Base-by-base conservation (phyloP, 1,140 invertebrate species). In the Campoletis sonorensis region DNA sequence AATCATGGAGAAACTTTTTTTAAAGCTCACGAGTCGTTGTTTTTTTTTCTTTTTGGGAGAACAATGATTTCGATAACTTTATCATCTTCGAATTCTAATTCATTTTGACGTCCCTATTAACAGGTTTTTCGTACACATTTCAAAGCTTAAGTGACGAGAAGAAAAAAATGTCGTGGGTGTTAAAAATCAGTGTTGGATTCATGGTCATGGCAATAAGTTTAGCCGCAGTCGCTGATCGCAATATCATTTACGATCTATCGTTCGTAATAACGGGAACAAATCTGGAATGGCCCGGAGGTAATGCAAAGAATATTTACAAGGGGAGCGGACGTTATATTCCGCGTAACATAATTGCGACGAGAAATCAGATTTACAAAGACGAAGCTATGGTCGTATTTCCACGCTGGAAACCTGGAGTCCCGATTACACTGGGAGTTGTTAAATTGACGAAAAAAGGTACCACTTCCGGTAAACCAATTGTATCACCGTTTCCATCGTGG, bases 401-500 rank as follows among this genome's bases (percentile, higher is more conserved):
- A 0, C 89, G 94, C 10, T 94, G 91, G 84, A 93, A 92, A 26
- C 85, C 91, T 11, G 94, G 94, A 10, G 93, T 94, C 4, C 94
- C 94, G 4, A 93, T 94, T 75, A 95, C 94, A 2, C 87, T 95
- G 0, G 94, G 93, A n/a, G 91, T 91, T n/a, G 88, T 94, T 16
- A 27, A 64, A 26, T 90, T 91, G 8, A 84, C 94, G 79, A 92
- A 92, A 79, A 92, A 91, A 37, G 88, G 89, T 33, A 93, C 91
- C 58, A 93, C 91, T 61, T 80, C 77, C 49, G 26, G 21, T 10
- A 54, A 71, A 23, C 11, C 45, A 13, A 51, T 58, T 2, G 23
- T 27, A 54, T 95, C 1, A 83, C 88, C 95, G 0, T 95, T 93
- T 90, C 94, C 95, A 0, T 94, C 93, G 84, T 95, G 94, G 94